These are phyloP conservation scores for Pedetes capensis DNA, from an alignment of 2,113 vertebrate genomes.

Conservation along the genomic window DNA sequence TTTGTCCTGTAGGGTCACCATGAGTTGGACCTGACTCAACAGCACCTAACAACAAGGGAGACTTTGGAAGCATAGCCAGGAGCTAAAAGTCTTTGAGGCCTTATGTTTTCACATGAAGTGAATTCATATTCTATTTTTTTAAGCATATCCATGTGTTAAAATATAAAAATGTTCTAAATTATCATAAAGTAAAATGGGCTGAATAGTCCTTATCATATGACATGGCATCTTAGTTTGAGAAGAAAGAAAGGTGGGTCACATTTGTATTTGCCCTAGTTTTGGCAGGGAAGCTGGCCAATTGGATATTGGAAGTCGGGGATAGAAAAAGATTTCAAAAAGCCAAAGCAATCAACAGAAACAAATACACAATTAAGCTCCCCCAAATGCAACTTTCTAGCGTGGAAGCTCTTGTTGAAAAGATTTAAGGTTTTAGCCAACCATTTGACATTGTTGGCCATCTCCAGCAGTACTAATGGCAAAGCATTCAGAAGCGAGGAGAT, in stretches of 20 bases:
- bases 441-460: background rate
- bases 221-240: background rate
- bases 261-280: background rate
- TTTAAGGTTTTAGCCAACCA: background rate
- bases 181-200: background rate
- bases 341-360: background rate
- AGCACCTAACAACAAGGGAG: too few relatives aligned
- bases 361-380: background rate
- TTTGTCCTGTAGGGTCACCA: too few relatives aligned
- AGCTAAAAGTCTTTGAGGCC: background rate
- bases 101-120: background rate
- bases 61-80: background rate
- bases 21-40: too few relatives aligned
- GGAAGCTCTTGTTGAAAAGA: background rate
- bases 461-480: background rate
- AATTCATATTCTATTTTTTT: background rate
- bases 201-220: background rate
- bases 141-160: background rate
- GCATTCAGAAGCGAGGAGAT: background rate
- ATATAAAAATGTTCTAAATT: background rate
- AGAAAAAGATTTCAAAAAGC: background rate
- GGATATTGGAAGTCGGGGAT: background rate
- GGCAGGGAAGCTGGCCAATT: background rate
- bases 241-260: background rate
- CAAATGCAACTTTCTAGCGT: background rate